A percentile compares a stretch with the other conserved stretches of the same genome.
Evolutionary conservation across 2,113 vertebrate species (phyloP).

Genomic region (Hemichromis elongatus): DNA sequence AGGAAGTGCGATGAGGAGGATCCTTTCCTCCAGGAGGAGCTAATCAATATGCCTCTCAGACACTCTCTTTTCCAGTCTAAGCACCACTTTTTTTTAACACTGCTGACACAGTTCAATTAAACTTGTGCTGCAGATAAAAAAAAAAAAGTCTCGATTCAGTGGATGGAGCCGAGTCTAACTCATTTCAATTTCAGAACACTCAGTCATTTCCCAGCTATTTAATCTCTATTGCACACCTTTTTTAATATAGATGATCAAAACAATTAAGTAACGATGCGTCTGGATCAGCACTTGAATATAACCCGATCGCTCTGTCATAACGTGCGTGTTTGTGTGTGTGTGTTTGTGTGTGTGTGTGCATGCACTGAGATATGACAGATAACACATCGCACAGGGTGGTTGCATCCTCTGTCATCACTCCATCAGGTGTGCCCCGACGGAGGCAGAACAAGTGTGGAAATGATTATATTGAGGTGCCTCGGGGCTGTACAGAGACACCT

Average conservation of each 20-base stretch:
- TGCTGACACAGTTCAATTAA: constrained; percentile 59
- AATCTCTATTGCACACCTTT: constrained; percentile 11
- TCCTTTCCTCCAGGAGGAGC: constrained; percentile 33
- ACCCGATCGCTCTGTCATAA: not conserved
- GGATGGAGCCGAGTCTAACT: not conserved
- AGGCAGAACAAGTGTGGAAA: constrained; percentile 42
- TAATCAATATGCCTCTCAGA: constrained; percentile 62
- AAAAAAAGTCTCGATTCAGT: not conserved
- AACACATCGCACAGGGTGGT: not conserved
- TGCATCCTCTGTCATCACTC: constrained; percentile 44
- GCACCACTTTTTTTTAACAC: constrained; percentile 32
- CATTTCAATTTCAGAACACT: constrained; percentile 30
- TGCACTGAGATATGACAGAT: constrained; percentile 21
- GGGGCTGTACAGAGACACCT: constrained; percentile 30
- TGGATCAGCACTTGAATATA: not conserved
- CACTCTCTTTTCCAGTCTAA: constrained; percentile 29
- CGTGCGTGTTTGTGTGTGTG: not conserved
- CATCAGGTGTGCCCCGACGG: constrained; percentile 13
- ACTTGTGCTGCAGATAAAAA: constrained; percentile 11
- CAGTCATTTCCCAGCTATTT: constrained; percentile 9
- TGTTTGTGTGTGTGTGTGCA: not conserved
- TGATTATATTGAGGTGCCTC: constrained; percentile 42
- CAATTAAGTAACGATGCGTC: constrained; percentile 3
- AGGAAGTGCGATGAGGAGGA: constrained; percentile 49
- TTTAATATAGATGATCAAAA: constrained; percentile 23